phyloP scores from a whole-genome alignment of 2,113 vertebrate species.

The Paraplagusia blochii region DNA sequence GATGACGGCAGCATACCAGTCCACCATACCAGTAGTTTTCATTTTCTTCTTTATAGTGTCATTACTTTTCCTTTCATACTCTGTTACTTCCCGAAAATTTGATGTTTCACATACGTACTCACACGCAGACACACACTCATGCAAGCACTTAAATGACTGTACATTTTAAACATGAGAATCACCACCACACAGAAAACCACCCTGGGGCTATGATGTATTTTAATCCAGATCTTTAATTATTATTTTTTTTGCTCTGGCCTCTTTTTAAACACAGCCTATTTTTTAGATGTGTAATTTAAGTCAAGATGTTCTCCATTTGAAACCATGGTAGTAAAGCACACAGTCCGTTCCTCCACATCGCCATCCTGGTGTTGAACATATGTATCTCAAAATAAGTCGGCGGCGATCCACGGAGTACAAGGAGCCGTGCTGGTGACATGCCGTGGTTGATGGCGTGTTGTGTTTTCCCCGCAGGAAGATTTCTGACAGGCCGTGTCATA shows the following conservation, averaged over 20 bases:
- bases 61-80: constrained; percentile 48
- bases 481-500: not conserved
- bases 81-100: constrained; percentile 44
- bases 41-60: constrained; percentile 45
- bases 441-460: not conserved
- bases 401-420: not conserved
- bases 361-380: constrained; percentile 72
- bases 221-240: constrained; percentile 54
- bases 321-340: constrained; percentile 69
- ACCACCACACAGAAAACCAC: constrained; percentile 26
- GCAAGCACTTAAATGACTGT: constrained; percentile 22
- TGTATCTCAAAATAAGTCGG: constrained; percentile 32
- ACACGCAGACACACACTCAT: constrained; percentile 16
- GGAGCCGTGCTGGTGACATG: constrained; percentile 5
- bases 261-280: constrained; percentile 59
- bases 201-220: constrained; percentile 55
- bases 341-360: constrained; percentile 57
- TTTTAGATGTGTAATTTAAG: constrained; percentile 75
- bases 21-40: constrained; percentile 51
- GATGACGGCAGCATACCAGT: constrained; percentile 45
- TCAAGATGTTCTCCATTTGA: constrained; percentile 59
- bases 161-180: constrained; percentile 18
- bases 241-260: constrained; percentile 21
- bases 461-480: not conserved
- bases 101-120: constrained; percentile 23